Evolutionary conservation across 2,888 invertebrate species (phyloP), one percentile per base, ranked within the genome.

Genomic region (Ctena decussata): DNA sequence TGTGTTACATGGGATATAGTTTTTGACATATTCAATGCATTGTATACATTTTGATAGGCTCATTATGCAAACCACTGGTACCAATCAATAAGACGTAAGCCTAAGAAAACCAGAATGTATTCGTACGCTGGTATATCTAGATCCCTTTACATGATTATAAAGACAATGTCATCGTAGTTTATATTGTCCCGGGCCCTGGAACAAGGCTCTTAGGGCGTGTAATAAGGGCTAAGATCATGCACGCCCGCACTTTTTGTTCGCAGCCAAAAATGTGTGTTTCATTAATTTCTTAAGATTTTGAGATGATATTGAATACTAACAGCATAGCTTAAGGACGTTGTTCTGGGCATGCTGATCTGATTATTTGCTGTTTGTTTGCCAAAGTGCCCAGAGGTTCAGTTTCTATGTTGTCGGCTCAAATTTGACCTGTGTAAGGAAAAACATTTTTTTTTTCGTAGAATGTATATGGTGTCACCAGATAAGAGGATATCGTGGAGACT

Each of bases 11-110:
- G 60, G 82, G 87, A 86, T 86, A 90, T 85, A 60, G 37, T 49
- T 49, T 41, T 53, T 80, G 90, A 86, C 91, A 89, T 89, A 89
- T 81, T 85, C 84, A 87, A 89, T 87, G 86, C 89, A 89, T 89
- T 90, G 83, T 83, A 91, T 91, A 89, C 89, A 91, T 91, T 89
- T 91, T 90, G 90, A 91, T 90, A 88, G 87, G 86, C 80, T 91
- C 78, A 91, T 91, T 90, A 90, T 84, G 39, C 65, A 65, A 65
- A 65, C 65, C 65, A 5, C 12, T 11, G 65, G 27, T 65, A 24
- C 65, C 6, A 37, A 24, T 44, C 49, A 46, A 73, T 46, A 73
- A 8, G 21, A 73, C 32, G 35, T 65, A 65, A 65, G 65, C 65
- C 65, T 35, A 32, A 35, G 18, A n/a, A 65, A 30, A 65, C 65